These are phyloP conservation scores for Rhegmatorhina hoffmannsi DNA, from an alignment of 2,113 vertebrate species.

Conservation along the genomic window DNA sequence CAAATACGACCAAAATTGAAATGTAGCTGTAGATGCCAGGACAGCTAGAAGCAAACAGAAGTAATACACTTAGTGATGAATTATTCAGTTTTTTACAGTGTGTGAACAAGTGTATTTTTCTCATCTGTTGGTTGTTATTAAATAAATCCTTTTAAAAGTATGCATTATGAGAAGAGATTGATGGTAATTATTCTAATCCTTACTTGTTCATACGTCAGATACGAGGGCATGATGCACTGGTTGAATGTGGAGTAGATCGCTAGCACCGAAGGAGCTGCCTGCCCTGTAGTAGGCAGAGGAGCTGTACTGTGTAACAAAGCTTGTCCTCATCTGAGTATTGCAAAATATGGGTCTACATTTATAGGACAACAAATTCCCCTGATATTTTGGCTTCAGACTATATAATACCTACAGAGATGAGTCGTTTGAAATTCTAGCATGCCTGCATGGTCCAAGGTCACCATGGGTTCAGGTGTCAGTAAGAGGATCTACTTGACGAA, in stretches of 20 bases:
- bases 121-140: background rate
- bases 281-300: background rate
- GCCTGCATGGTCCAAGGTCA: background rate
- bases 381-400: constrained; percentile 34
- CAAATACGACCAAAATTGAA: background rate
- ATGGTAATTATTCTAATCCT: background rate
- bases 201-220: background rate
- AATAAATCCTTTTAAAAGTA: background rate
- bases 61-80: background rate
- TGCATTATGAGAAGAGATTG: background rate
- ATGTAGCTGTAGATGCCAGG: background rate
- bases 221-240: background rate
- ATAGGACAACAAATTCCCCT: background rate
- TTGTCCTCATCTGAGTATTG: background rate
- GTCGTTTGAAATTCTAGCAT: constrained; percentile 51
- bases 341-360: background rate
- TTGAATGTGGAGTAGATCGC: background rate
- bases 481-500: constrained; percentile 58
- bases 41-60: background rate
- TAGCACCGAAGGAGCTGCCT: background rate
- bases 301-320: background rate
- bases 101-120: background rate
- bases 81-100: background rate
- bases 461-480: constrained; percentile 59
- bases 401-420: constrained; percentile 4